Conservation (phyloP, 2,888 invertebrate species). For the Netelia inedita region DNA sequence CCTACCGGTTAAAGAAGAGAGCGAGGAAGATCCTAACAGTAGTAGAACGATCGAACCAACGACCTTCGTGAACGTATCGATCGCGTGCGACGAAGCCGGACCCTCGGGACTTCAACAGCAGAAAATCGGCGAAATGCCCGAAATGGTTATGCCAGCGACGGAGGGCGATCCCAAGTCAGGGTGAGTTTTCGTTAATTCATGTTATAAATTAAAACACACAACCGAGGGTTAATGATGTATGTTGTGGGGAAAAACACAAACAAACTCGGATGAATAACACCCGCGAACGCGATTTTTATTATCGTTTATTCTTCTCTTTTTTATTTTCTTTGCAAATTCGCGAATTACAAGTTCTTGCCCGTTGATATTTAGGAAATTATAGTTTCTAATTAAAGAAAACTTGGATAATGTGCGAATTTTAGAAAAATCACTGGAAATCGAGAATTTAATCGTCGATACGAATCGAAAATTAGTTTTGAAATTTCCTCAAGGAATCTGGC, state of each 20-base stretch:
- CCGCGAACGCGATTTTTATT: conserved; percentile 5
- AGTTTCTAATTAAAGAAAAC: neutral
- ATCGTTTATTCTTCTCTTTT: neutral
- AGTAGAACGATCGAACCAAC: conserved; percentile 81
- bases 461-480: neutral
- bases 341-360: neutral
- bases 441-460: neutral
- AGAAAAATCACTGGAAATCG: neutral
- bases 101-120: conserved; percentile 84
- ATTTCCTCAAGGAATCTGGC: neutral
- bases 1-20: conserved; percentile 83
- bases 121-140: conserved; percentile 81
- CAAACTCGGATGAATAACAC: conserved; percentile 50
- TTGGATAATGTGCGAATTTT: neutral
- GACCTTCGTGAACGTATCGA: conserved; percentile 83
- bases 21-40: conserved; percentile 80
- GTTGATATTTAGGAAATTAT: neutral
- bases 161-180: conserved; percentile 84
- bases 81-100: conserved; percentile 84
- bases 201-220: conserved; percentile 28
- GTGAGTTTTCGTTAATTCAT: conserved; percentile 81
- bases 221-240: conserved; percentile 81
- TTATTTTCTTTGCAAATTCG: conserved; percentile 5
- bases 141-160: conserved; percentile 80
- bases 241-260: conserved; percentile 81